Conservation (phyloP, 2,113 vertebrate genomes). For the Lagopus leucura region DNA sequence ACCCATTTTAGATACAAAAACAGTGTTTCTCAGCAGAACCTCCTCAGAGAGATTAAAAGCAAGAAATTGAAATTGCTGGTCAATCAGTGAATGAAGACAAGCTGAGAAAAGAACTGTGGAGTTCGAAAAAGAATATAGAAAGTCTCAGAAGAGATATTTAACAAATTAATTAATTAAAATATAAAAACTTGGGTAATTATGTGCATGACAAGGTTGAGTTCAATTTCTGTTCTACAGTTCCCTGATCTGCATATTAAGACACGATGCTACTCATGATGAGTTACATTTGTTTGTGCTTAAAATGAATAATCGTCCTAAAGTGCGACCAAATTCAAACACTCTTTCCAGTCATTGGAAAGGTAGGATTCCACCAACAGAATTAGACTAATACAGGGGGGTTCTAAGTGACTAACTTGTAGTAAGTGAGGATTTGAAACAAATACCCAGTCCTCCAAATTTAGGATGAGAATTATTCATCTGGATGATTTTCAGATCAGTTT, state of each 20-base stretch:
- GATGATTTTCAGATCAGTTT: not conserved
- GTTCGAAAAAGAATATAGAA: not conserved
- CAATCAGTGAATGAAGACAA: not conserved
- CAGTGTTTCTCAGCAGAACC: not conserved
- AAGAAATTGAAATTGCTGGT: not conserved
- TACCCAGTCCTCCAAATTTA: not conserved
- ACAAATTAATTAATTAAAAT: not conserved
- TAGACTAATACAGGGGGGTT: not conserved
- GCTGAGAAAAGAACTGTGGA: not conserved
- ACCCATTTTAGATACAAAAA: not conserved
- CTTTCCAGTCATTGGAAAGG: not conserved
- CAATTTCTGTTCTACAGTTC: not conserved
- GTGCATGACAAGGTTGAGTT: not conserved
- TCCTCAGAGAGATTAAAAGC: not conserved
- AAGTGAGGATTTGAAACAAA: fast-evolving
- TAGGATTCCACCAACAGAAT: not conserved
- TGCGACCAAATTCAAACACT: fast-evolving
- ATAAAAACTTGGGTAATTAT: not conserved
- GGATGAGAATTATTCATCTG: not conserved
- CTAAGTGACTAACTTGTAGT: not conserved
- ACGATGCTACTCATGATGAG: not conserved
- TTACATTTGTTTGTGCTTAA: not conserved
- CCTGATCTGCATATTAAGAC: not conserved
- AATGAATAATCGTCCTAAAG: not conserved
- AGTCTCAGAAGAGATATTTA: not conserved